phyloP scores from a whole-genome alignment of 2,113 vertebrate genomes.

The Dasyornis broadbenti region DNA sequence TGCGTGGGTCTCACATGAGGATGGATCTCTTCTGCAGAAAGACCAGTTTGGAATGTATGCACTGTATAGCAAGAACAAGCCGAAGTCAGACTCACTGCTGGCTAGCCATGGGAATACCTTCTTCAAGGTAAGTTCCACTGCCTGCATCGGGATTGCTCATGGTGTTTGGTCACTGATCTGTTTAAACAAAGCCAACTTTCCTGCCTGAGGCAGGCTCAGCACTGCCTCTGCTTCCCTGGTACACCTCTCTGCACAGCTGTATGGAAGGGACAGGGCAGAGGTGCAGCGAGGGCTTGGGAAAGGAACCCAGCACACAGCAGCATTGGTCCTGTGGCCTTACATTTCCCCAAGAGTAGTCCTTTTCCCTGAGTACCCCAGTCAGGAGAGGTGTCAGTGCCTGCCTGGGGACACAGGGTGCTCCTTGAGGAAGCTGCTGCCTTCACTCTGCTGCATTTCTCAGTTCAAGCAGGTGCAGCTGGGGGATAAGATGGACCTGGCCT shows the following conservation, averaged over 20 bases:
- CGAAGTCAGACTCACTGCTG: constrained; percentile 79
- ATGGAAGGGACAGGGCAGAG: not conserved
- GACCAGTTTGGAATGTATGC: constrained; percentile 88
- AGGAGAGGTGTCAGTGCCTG: not conserved
- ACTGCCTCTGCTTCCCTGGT: not conserved
- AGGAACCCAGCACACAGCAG: not conserved
- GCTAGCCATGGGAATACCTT: constrained; percentile 83
- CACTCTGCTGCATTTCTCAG: constrained; percentile 52
- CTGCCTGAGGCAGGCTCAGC: not conserved
- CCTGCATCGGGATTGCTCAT: fast-evolving
- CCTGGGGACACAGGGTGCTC: not conserved
- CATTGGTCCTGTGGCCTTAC: not conserved
- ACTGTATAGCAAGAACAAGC: constrained; percentile 87
- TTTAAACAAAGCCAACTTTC: not conserved
- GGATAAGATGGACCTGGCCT: constrained; percentile 95
- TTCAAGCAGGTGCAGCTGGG: constrained; percentile 89
- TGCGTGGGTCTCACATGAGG: fast-evolving
- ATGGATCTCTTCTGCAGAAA: constrained; percentile 67
- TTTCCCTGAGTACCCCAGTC: not conserved
- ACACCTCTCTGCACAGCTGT: not conserved
- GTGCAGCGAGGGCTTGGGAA: not conserved
- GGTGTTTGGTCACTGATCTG: not conserved
- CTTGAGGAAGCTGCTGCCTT: not conserved
- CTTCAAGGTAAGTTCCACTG: constrained; percentile 77
- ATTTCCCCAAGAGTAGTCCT: not conserved